A percentile compares a stretch with the other conserved stretches of the same genome.
Conservation (phyloP, 2,888 invertebrate genomes). For the Chymomyza procnemis region DNA sequence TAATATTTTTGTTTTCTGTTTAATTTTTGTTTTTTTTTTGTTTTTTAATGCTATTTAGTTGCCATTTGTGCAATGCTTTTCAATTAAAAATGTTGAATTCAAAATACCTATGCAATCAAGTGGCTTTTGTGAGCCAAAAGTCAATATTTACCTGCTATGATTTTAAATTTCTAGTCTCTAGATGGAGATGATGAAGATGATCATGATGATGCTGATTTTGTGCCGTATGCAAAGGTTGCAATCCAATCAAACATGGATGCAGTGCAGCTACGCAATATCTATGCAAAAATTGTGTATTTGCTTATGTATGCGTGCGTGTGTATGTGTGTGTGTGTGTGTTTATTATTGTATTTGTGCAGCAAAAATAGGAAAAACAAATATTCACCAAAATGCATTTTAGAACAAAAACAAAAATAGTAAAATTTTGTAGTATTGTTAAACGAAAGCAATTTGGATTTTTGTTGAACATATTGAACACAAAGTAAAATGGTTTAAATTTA, state of each 20-base stretch:
- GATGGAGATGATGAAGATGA: too few relatives aligned
- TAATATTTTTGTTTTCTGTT: not conserved
- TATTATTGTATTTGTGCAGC: slow-evolving; percentile 5
- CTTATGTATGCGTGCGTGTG: slow-evolving; percentile 18
- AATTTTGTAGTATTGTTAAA: slow-evolving; percentile 12
- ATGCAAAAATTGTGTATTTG: slow-evolving; percentile 56
- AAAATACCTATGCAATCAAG: not conserved
- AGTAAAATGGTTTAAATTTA: slow-evolving; percentile 63
- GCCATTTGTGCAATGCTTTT: not conserved
- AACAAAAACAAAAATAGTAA: not conserved
- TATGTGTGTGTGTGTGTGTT: not conserved
- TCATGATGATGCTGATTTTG: not conserved
- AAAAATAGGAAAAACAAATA: not conserved
- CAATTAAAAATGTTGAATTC: not conserved
- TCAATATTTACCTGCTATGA: slow-evolving; percentile 64
- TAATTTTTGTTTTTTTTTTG: not conserved
- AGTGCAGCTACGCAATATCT: slow-evolving; percentile 6
- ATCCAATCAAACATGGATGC: not conserved
- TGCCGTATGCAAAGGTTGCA: not conserved
- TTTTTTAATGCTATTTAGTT: not conserved
- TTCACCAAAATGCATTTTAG: slow-evolving; percentile 17
- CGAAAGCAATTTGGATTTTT: slow-evolving; percentile 46
- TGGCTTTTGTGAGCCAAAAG: slow-evolving; percentile 8
- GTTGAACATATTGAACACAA: slow-evolving; percentile 69
- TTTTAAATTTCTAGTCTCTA: slow-evolving; percentile 55